phyloP scores from a whole-genome alignment of 1,140 invertebrate genomes.

The Popillia japonica region DNA sequence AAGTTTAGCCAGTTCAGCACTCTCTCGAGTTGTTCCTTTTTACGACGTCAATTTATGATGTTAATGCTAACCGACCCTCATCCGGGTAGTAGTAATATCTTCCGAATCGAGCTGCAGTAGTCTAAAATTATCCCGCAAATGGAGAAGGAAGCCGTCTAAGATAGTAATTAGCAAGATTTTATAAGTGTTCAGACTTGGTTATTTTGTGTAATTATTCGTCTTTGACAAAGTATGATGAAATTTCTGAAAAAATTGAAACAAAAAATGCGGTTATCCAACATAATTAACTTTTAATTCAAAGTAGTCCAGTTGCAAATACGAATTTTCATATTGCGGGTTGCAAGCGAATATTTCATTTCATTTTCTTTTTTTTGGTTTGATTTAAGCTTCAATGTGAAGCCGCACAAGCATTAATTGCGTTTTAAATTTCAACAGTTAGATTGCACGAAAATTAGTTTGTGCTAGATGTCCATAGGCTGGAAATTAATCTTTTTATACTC shows the following conservation, averaged over 20 bases:
- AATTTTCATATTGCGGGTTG: background rate
- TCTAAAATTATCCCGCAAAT: background rate
- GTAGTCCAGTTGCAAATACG: background rate
- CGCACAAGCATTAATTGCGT: too few species aligned
- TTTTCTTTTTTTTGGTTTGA: too few species aligned
- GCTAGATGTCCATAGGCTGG: too few species aligned
- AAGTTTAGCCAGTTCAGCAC: background rate
- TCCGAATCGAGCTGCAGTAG: background rate
- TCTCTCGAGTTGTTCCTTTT: background rate
- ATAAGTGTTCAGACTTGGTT: background rate
- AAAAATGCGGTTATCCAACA: background rate
- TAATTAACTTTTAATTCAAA: constrained; percentile 13
- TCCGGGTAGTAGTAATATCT: background rate
- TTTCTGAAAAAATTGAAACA: background rate
- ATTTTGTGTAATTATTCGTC: background rate
- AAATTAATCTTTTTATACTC: too few species aligned
- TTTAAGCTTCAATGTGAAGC: too few species aligned
- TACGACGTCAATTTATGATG: constrained; percentile 10
- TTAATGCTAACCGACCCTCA: background rate
- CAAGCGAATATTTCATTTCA: too few species aligned
- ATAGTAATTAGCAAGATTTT: background rate
- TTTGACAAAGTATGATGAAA: background rate
- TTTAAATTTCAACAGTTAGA: too few species aligned
- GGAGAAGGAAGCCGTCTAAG: background rate
- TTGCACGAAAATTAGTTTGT: too few species aligned